Percentiles rank a stretch among this genome's conserved stretches.
These are phyloP conservation scores for Garrulus glandarius DNA, from an alignment of 2,797 vertebrate species.

Conservation along the genomic window DNA sequence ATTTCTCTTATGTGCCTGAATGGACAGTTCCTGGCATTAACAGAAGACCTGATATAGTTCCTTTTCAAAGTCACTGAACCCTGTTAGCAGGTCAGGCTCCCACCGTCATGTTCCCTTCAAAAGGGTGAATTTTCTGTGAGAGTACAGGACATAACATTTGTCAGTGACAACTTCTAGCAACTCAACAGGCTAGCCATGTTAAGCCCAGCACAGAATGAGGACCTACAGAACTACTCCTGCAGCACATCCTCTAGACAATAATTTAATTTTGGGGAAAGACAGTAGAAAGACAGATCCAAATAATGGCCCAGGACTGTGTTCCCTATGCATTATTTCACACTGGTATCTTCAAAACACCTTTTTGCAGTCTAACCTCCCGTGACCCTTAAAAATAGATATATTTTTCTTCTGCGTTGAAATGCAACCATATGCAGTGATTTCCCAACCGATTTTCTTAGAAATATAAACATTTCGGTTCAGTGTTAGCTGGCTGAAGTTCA, in stretches of 20 bases:
- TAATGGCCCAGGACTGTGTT: not conserved
- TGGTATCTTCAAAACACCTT: not conserved
- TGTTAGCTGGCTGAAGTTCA: conserved; percentile 18
- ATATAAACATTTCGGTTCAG: conserved; percentile 3
- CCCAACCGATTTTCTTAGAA: not conserved
- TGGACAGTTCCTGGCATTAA: not conserved
- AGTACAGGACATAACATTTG: not conserved
- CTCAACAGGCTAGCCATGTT: rapidly evolving
- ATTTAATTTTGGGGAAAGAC: not conserved
- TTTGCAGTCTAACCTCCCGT: not conserved
- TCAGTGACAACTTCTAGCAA: not conserved
- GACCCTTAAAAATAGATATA: not conserved
- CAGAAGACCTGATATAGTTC: not conserved
- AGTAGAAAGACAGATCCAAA: not conserved
- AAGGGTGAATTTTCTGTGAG: not conserved
- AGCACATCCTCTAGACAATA: not conserved
- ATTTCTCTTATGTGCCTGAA: not conserved
- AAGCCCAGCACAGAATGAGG: not conserved
- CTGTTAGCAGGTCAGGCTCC: not conserved
- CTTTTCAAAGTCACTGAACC: not conserved
- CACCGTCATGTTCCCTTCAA: not conserved
- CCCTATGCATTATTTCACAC: not conserved
- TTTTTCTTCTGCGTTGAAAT: not conserved
- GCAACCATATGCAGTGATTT: not conserved
- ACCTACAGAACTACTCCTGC: not conserved